Evolutionary conservation across 2,888 invertebrate genomes (phyloP).

Genomic region (Netelia fuscicornis): DNA sequence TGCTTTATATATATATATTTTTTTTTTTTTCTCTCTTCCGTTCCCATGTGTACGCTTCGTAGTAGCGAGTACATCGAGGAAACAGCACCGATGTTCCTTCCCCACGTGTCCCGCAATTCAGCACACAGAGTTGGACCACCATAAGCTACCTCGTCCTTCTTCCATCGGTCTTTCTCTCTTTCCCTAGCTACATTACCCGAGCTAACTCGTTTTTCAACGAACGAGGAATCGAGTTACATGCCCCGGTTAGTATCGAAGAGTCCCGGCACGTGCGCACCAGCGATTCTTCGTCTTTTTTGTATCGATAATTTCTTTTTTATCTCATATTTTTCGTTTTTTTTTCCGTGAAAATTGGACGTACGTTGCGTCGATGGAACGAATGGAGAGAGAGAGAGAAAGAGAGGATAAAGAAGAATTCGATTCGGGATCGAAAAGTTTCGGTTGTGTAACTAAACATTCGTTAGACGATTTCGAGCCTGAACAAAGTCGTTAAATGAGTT

Average conservation of each 20-base stretch:
- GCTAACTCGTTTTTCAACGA: slow-evolving; percentile 63
- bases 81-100: neutral
- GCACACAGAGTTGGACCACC: slow-evolving; percentile 33
- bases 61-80: neutral
- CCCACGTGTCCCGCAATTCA: neutral
- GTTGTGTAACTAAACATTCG: slow-evolving; percentile 2
- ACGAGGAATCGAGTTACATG: slow-evolving; percentile 58
- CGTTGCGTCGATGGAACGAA: neutral
- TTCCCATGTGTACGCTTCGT: slow-evolving; percentile 36
- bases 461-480: neutral
- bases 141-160: slow-evolving; percentile 39
- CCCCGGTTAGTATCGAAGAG: slow-evolving; percentile 45
- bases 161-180: slow-evolving; percentile 14
- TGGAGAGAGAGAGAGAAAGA: neutral
- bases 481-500: slow-evolving; percentile 15
- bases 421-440: neutral
- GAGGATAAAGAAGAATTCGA: neutral
- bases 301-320: neutral
- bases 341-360: slow-evolving; percentile 6
- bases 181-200: slow-evolving; percentile 48
- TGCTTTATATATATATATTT: neutral
- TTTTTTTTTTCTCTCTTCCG: slow-evolving; percentile 38
- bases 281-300: slow-evolving; percentile 11
- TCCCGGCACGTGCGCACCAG: slow-evolving; percentile 28
- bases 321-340: neutral